Evolutionary conservation across 2,888 invertebrate species (phyloP).

Genomic region (Amiota mariae): DNA sequence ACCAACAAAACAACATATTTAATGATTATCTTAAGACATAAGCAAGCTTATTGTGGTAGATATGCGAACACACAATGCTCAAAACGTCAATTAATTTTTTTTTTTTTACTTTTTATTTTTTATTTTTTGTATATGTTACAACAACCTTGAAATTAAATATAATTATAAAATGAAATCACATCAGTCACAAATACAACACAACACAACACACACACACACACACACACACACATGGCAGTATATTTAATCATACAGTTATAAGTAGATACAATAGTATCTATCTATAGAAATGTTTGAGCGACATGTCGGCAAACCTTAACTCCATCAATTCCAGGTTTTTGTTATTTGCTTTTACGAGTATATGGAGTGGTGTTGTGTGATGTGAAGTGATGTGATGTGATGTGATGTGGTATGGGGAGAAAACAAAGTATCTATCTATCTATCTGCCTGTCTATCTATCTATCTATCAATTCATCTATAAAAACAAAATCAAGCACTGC

Average conservation of each 20-base stretch:
- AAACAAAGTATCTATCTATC: too few species aligned
- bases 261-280: slow-evolving; percentile 46
- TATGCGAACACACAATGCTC: slow-evolving; percentile 1
- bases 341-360: not conserved
- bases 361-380: too few species aligned
- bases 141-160: slow-evolving; percentile 67
- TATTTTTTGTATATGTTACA: slow-evolving; percentile 50
- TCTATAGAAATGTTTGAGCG: slow-evolving; percentile 25
- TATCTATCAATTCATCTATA: slow-evolving; percentile 2
- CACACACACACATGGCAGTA: slow-evolving; percentile 20
- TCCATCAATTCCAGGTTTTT: too few species aligned
- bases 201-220: too few species aligned
- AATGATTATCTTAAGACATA: slow-evolving; percentile 7
- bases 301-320: slow-evolving; percentile 16
- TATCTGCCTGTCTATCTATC: not conserved
- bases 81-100: slow-evolving; percentile 50
- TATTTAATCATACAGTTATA: not conserved
- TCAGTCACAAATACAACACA: slow-evolving; percentile 46
- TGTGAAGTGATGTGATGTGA: too few species aligned
- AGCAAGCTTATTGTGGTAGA: not conserved
- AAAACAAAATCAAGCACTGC: slow-evolving; percentile 52
- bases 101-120: slow-evolving; percentile 53
- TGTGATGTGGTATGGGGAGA: not conserved
- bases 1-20: not conserved
- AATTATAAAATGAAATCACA: slow-evolving; percentile 58